Base-by-base conservation (phyloP, 2,797 vertebrate genomes). In the Ptychobarbus kaznakovi region DNA sequence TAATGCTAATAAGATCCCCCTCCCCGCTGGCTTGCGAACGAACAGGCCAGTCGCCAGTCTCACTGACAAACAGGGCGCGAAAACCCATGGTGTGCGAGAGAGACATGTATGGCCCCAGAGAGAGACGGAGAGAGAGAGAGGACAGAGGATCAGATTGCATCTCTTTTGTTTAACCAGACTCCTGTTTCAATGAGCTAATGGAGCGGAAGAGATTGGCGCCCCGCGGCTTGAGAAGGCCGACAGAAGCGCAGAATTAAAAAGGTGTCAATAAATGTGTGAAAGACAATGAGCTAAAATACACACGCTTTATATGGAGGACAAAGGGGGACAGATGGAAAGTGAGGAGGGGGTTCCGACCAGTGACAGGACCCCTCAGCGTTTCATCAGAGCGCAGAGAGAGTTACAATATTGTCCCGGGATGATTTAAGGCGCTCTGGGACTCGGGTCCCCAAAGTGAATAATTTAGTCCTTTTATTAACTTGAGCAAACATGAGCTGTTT, bases 121-220 rank as follows among this genome's bases (percentile, higher is more conserved):
- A 61, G 73, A 46, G 32, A 32, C 32, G 32, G 82, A 28, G 74
- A 44, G 88, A 63, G 65, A 28, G 82, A 69, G 75, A 51, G 66
- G 66, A 80, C 75, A 20, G 84, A 82, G 89, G 92, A 94, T 95
- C 94, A 90, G 94, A 94, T 96, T 95, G 93, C 93, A 89, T 94
- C 91, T 90, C 92, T 96, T 96, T 97, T 96, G 96, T 97, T 93
- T 94, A 95, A 91, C 89, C 92, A 91, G 95, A 90, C 95, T 94
- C 94, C 86, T 93, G 94, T 96, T 96, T 96, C 95, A 96, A 94
- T 93, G 95, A 96, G 96, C 96, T 97, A 98, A 98, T 97, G 97
- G 97, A 96, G 96, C 96, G 96, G 96, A 97, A 97, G 96, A 95
- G 96, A 96, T 94, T 94, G 95, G 92, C 92, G 91, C 92, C 92